Base-by-base conservation (phyloP, 2,113 vertebrate genomes). In the Thymallus thymallus region DNA sequence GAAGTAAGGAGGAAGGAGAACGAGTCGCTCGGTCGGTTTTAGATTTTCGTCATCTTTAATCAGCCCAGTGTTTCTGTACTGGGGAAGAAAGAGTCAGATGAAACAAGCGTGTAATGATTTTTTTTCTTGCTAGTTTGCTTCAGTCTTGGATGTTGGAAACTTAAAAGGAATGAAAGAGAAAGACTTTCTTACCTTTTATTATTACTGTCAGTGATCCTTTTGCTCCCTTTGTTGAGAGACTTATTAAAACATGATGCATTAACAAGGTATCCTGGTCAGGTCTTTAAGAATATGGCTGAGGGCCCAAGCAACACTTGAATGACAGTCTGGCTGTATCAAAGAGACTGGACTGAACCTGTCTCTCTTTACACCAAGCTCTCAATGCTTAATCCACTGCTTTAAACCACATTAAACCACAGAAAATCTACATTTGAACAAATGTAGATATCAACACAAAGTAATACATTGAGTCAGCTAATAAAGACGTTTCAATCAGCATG, bases 11-110 rank as follows among this genome's bases (percentile, higher is more conserved):
- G 83, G 79, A 85, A 84, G 68, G 80, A 82, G 81, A 86, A 81
- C 83, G 75, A 82, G 73, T 26, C 68, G 71, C 84, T 68, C 26
- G 73, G 73, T 83, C 58, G 76, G 85, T 87, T 91, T 89, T 90
- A 84, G 86, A 80, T 90, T 91, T 91, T 88, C 89, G 89, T 91
- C 83, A 91, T 89, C 88, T 91, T 90, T 92, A 92, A 92, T 93
- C 91, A 91, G 82, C 83, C 85, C 22, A 71, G 79, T 90, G 85
- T 90, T 91, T 92, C 85, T 90, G 73, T 75, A 68, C 85, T 46
- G 76, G 80, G 72, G 79, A 91, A 88, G 82, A 90, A 91, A 87
- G 85, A 88, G 82, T 77, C 81, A 87, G 88, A 92, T 91, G 87
- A 92, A 93, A 93, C 88, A 91, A 86, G 81, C 69, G 35, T 10